phyloP scores from a whole-genome alignment of 2,113 vertebrate species.

The Lophochroa leadbeateri region DNA sequence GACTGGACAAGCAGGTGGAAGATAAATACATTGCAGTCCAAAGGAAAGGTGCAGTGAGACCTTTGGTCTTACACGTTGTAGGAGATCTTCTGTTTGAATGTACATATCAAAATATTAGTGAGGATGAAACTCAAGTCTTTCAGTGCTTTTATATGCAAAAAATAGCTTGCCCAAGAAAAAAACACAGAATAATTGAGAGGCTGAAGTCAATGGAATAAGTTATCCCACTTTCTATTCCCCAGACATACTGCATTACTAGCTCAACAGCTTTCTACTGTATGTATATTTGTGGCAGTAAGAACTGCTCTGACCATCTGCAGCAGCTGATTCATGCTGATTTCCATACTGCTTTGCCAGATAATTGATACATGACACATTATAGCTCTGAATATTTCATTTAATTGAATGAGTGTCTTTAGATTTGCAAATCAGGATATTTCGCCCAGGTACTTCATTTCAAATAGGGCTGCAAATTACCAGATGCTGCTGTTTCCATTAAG shows the following conservation, averaged over 20 bases:
- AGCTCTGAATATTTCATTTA: background rate
- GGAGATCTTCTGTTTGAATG: background rate
- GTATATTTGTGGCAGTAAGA: background rate
- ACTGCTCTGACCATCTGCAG: background rate
- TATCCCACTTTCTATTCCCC: background rate
- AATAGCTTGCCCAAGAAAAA: background rate
- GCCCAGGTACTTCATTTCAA: background rate
- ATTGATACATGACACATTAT: background rate
- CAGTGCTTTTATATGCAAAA: background rate
- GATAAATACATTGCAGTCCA: background rate
- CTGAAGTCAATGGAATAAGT: background rate
- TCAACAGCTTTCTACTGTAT: background rate
- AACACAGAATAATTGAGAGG: background rate
- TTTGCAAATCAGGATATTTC: background rate
- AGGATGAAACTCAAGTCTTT: fast-evolving
- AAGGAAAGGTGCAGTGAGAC: background rate
- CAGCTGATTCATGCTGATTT: background rate
- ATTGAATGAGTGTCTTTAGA: background rate
- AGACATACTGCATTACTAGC: background rate
- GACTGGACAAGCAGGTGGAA: background rate
- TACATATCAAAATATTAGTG: background rate
- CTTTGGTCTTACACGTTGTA: background rate
- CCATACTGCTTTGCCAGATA: background rate
- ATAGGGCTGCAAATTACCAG: background rate
- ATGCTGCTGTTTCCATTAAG: background rate